Conservation (phyloP, 2,888 invertebrate genomes). For the Polydesmus complanatus region DNA sequence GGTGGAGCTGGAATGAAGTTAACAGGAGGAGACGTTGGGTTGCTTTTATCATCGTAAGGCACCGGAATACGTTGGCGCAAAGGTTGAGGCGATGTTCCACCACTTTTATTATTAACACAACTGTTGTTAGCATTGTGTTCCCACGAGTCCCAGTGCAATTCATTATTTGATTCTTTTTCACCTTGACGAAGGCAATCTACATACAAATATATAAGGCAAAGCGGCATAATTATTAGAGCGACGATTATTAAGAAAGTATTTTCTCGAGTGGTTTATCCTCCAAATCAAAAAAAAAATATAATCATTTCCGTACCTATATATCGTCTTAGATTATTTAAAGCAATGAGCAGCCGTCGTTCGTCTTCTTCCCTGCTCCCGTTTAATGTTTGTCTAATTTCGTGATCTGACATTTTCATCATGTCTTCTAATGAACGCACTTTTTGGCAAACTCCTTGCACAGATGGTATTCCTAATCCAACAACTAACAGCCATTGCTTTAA, state of each 20-base stretch:
- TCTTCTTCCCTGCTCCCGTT: constrained; percentile 63
- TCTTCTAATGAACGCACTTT: constrained; percentile 61
- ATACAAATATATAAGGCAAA: no score
- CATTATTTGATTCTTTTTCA: constrained; percentile 38
- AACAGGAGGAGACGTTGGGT: constrained; percentile 18
- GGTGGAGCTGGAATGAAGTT: constrained; percentile 17
- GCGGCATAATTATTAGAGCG: no score
- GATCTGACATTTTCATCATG: constrained; percentile 67
- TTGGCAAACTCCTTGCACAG: constrained; percentile 57
- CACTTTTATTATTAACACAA: constrained; percentile 31
- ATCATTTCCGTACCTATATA: constrained; percentile 51
- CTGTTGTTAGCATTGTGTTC: constrained; percentile 40
- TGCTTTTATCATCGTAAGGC: constrained; percentile 41
- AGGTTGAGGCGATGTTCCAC: constrained; percentile 25
- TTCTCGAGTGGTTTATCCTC: not conserved
- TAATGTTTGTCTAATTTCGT: constrained; percentile 54
- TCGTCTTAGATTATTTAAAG: constrained; percentile 68
- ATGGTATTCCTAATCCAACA: constrained; percentile 62
- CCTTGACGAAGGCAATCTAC: constrained; percentile 46
- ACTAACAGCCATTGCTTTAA: constrained; percentile 82
- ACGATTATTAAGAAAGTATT: not conserved
- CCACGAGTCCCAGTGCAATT: constrained; percentile 87
- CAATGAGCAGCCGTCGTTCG: constrained; percentile 61
- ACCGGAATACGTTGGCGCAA: constrained; percentile 37
- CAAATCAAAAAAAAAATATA: not conserved